phyloP scores from a whole-genome alignment of 2,113 vertebrate species.

The Scatophagus argus region DNA sequence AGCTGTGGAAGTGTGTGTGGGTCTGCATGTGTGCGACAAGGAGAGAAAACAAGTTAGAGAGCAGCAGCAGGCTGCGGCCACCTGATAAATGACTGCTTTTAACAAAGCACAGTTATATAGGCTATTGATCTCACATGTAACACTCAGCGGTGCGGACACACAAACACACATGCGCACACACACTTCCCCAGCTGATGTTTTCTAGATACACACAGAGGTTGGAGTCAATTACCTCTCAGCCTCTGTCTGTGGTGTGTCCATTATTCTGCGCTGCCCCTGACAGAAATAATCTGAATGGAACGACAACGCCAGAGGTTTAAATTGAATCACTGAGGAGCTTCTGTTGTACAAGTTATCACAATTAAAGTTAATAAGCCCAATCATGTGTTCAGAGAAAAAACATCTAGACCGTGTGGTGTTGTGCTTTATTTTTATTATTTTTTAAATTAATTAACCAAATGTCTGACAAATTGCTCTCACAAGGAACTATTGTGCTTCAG shows the following conservation, averaged over 20 bases:
- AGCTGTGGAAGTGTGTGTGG: slow-evolving; percentile 1
- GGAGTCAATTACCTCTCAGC: slow-evolving; percentile 60
- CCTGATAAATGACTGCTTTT: slow-evolving; percentile 56
- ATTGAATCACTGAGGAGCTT: slow-evolving; percentile 33
- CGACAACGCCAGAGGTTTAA: slow-evolving; percentile 17
- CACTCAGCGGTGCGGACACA: slow-evolving; percentile 33
- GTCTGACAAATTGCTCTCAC: neutral
- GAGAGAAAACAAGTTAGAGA: neutral
- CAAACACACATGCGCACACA: slow-evolving; percentile 5
- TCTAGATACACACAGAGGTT: slow-evolving; percentile 33
- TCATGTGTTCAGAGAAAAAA: neutral
- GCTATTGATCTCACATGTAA: slow-evolving; percentile 64
- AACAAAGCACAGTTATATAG: slow-evolving; percentile 47
- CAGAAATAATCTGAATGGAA: slow-evolving; percentile 44
- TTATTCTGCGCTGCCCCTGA: slow-evolving; percentile 34
- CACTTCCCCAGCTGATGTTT: slow-evolving; percentile 15
- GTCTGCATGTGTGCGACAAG: neutral
- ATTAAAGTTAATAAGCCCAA: slow-evolving; percentile 36
- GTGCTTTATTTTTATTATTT: neutral
- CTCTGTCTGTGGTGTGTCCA: slow-evolving; percentile 34
- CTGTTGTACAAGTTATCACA: slow-evolving; percentile 30
- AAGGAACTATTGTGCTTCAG: neutral
- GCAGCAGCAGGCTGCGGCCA: slow-evolving; percentile 4
- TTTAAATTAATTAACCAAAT: neutral
- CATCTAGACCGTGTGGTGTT: neutral